Percentiles rank a stretch among this genome's conserved stretches.
Evolutionary conservation across 2,888 invertebrate genomes (phyloP).

Genomic region (Lasioglossum morio): DNA sequence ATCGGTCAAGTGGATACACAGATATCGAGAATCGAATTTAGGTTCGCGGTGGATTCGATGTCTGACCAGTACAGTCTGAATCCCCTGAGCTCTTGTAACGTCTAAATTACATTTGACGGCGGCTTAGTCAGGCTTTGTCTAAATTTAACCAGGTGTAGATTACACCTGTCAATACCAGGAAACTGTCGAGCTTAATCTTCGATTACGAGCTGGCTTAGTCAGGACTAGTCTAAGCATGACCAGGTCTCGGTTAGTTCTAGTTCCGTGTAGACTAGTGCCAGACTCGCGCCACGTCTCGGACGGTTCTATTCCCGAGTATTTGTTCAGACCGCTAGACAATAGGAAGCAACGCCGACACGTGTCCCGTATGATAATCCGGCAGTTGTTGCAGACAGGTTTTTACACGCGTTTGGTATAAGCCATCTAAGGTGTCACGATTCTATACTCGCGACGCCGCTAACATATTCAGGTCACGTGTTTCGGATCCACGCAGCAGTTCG

Average conservation of each 20-base stretch:
- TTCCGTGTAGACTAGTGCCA: neutral
- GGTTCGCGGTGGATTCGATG: neutral
- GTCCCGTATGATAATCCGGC: conserved; percentile 38
- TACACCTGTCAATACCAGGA: neutral
- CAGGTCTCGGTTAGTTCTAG: neutral
- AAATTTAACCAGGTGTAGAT: neutral
- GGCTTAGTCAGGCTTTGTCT: neutral
- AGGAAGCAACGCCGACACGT: conserved; percentile 13
- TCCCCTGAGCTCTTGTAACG: neutral
- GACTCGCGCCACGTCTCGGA: neutral
- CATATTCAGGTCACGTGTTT: conserved; percentile 31
- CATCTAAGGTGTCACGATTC: conserved; percentile 2
- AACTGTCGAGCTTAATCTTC: neutral
- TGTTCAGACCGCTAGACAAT: neutral
- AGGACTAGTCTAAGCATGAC: neutral
- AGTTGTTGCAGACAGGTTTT: conserved; percentile 23
- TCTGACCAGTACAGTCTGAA: neutral
- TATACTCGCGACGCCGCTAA: neutral
- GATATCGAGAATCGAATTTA: neutral
- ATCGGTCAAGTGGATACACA: neutral
- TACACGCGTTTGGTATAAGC: neutral
- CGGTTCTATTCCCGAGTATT: neutral
- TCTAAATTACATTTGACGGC: neutral
- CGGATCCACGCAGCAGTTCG: neutral
- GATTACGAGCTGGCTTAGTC: neutral